Percentiles rank a stretch among this genome's conserved stretches.
phyloP scores from a whole-genome alignment of 92 coral and sea anemone species.

The Bergia sp. region DNA sequence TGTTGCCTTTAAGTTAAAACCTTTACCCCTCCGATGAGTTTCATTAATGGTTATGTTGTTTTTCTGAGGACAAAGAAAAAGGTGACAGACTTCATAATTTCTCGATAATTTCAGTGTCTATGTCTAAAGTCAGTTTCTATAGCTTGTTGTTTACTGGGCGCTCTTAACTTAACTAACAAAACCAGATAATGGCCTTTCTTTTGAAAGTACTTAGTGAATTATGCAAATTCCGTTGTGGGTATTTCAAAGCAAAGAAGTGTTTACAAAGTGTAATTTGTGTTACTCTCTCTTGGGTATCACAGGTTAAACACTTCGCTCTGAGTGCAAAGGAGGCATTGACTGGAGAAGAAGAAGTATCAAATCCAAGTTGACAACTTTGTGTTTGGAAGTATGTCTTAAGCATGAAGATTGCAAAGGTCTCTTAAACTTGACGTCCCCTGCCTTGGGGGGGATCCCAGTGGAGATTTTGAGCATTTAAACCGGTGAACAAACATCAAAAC shows the following conservation, averaged over 20 bases:
- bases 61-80: neutral
- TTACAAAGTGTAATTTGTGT: neutral
- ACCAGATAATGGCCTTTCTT: neutral
- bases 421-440: neutral
- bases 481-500: neutral
- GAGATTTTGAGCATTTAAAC: neutral
- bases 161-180: neutral
- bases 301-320: neutral
- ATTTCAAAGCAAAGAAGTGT: neutral
- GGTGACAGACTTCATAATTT: neutral
- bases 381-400: neutral
- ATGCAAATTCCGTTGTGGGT: neutral
- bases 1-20: no score
- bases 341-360: neutral
- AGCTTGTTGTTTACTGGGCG: neutral
- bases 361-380: neutral
- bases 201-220: neutral
- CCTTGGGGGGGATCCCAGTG: neutral
- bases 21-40: no score
- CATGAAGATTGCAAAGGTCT: neutral
- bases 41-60: neutral
- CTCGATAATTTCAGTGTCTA: neutral
- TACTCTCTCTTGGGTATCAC: neutral
- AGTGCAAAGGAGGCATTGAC: neutral
- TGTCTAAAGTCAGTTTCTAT: neutral